These are phyloP conservation scores for Sipha maydis DNA, from an alignment of 2,888 invertebrate genomes.

Conservation along the genomic window DNA sequence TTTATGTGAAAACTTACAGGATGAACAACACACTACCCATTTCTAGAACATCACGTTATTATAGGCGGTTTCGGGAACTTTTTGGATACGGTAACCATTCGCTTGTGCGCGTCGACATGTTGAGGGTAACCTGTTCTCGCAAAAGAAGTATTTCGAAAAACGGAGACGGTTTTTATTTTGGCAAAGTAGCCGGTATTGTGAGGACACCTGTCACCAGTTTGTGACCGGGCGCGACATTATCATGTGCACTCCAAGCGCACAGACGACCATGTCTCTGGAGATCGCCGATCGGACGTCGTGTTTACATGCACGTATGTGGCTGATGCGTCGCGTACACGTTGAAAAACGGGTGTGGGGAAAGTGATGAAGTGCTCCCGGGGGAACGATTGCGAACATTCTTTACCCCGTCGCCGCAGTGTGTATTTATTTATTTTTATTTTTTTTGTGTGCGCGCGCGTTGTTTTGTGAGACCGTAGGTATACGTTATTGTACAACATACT, in stretches of 20 bases:
- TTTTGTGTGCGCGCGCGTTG: background rate
- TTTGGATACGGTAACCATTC: no score
- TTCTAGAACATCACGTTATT: no score
- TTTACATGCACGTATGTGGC: constrained; percentile 33
- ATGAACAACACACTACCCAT: no score
- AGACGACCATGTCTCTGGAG: constrained; percentile 8
- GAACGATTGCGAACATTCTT: constrained; percentile 43
- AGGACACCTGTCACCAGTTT: constrained; percentile 53
- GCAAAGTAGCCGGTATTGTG: constrained; percentile 57
- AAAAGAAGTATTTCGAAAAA: no score
- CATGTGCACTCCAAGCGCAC: background rate
- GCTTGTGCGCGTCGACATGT: no score
- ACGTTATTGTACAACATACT: background rate
- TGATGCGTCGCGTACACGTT: background rate
- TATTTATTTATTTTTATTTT: background rate
- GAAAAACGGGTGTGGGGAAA: background rate
- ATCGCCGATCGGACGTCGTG: constrained; percentile 20
- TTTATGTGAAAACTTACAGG: no score
- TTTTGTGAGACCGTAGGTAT: background rate
- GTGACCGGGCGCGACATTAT: constrained; percentile 6
- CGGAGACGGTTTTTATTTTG: background rate
- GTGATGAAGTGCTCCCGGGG: constrained; percentile 58
- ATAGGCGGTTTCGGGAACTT: no score
- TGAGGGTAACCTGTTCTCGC: no score
- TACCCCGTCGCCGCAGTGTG: background rate